These are phyloP conservation scores for Allophyes oxyacanthae DNA, from an alignment of 2,888 invertebrate genomes.

Conservation along the genomic window DNA sequence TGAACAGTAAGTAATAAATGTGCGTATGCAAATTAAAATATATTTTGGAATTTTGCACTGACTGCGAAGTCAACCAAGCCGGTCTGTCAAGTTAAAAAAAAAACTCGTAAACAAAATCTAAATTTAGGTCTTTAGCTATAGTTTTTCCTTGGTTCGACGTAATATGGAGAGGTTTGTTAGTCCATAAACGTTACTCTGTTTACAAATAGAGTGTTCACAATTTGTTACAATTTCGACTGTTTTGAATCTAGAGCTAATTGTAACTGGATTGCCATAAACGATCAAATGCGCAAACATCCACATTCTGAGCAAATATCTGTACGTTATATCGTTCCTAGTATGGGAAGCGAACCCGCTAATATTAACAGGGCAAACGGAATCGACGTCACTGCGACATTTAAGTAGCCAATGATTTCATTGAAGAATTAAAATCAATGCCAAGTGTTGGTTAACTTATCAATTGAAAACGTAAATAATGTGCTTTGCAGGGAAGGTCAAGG, in stretches of 20 bases:
- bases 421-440: conserved; percentile 42
- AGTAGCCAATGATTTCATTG: conserved; percentile 9
- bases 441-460: conserved; percentile 16
- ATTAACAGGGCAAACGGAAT: not conserved
- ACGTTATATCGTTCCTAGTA: too few species aligned
- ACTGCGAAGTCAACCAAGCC: conserved; percentile 19
- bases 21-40: conserved; percentile 11
- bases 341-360: too few species aligned
- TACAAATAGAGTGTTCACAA: conserved; percentile 25
- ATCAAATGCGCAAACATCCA: not conserved
- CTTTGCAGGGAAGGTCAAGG: conserved; percentile 37
- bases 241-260: conserved; percentile 10
- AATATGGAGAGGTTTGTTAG: conserved; percentile 18
- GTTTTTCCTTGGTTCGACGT: conserved; percentile 10
- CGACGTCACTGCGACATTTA: not conserved
- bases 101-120: conserved; percentile 28
- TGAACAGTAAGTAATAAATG: conserved; percentile 45
- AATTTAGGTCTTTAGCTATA: conserved; percentile 24
- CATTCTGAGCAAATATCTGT: not conserved
- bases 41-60: conserved; percentile 23
- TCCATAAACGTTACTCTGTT: conserved; percentile 21
- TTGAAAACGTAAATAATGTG: conserved; percentile 24
- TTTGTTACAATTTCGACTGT: conserved; percentile 14
- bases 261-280: conserved; percentile 1
- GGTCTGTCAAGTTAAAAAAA: conserved; percentile 33